Evolutionary conservation across 2,888 invertebrate species (phyloP), one percentile per base, ranked within the genome.

Genomic region (Slavum lentiscoides): DNA sequence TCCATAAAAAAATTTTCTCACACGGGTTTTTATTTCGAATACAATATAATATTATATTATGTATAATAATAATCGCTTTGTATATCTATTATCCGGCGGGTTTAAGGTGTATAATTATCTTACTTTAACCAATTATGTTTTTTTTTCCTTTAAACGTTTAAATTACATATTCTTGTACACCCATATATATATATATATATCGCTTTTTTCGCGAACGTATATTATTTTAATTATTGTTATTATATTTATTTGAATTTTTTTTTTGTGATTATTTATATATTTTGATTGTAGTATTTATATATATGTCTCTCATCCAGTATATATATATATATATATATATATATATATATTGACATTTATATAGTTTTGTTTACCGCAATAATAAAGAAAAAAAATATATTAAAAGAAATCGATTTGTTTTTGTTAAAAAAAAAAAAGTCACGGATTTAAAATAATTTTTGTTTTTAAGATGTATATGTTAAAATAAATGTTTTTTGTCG

Each of bases 71-170:
- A 66, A 74, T 74, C n/a, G 74, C 74, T 74, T 74, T 66, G 55
- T 75, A 39, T 66, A 39, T 66, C 55, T 66, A 49, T 49, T 75
- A 58, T 72, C 30, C 43, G 64, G 39, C 55, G 80, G 80, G 70
- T 55, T 80, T 80, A 80, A 80, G 80, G 80, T 80, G 70, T 72
- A 64, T 58, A 58, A 70, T 70, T 80, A 80, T 80, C 80, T 80
- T 80, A 72, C 58, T 80, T 80, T 72, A 72, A 80, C 68, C 64
- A 80, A 72, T 80, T 77, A 68, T 68, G n/a, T 59, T 61, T 62
- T 43, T 30, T 30, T 30, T 30, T 30, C 4, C 30, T 30, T 64
- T 13, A 0, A 62, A 37, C 49, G 13, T 53, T 74, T 53, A 53
- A 62, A 49, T 62, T 74, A 21, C 62, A 37, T 49, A 49, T 37